A percentile compares a stretch with the other conserved stretches of the same genome.
phyloP scores from a whole-genome alignment of 2,113 vertebrate genomes.

The Castor canadensis region DNA sequence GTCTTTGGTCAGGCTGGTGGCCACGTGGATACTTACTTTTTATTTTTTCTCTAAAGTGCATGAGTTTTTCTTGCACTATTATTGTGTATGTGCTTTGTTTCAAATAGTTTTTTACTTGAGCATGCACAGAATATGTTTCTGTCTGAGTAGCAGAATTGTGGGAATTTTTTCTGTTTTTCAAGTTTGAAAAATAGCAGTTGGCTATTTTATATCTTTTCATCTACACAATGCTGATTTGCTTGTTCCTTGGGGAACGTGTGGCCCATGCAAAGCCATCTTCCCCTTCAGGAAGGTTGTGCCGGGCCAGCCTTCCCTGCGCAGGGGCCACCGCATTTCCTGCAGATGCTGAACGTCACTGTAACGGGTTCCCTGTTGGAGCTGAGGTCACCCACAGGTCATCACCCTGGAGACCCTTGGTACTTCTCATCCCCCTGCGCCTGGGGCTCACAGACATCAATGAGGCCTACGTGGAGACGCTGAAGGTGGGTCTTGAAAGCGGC shows the following conservation, averaged over 20 bases:
- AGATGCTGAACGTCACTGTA: constrained; percentile 83
- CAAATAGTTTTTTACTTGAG: not conserved
- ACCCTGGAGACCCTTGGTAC: constrained; percentile 94
- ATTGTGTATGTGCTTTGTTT: not conserved
- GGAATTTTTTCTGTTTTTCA: not conserved
- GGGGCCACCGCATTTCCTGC: constrained; percentile 81
- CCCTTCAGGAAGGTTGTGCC: constrained; percentile 90
- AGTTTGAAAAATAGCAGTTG: not conserved
- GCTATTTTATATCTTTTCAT: not conserved
- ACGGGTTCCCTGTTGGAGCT: constrained; percentile 86
- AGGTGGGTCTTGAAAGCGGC: constrained; percentile 84
- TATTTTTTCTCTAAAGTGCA: fast-evolving
- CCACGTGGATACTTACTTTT: fast-evolving
- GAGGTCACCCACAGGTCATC: constrained; percentile 82
- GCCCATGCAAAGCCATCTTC: not conserved
- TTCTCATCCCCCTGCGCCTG: constrained; percentile 97
- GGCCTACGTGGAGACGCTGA: constrained; percentile 97
- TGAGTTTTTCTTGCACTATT: not conserved
- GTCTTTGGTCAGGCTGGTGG: fast-evolving
- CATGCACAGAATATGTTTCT: not conserved
- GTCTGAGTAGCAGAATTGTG: not conserved
- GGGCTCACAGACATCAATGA: constrained; percentile 98
- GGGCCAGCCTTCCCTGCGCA: constrained; percentile 82
- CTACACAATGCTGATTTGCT: fast-evolving
- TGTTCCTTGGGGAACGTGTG: fast-evolving